These are phyloP conservation scores for Phataginus tricuspis DNA, from an alignment of 2,797 vertebrate genomes.

Conservation along the genomic window DNA sequence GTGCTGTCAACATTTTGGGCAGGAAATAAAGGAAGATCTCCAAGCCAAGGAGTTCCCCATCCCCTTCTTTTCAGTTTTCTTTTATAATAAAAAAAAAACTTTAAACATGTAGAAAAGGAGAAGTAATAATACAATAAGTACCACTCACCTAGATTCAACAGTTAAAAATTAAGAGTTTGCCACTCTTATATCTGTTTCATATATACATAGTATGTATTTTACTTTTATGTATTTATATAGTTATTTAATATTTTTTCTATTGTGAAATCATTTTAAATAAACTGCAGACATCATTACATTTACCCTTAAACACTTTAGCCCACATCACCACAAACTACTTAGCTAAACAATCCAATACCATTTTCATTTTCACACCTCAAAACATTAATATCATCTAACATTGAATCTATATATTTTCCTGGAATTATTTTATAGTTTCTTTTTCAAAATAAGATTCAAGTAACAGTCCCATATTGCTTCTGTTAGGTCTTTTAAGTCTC, in stretches of 20 bases:
- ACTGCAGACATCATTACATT: not conserved
- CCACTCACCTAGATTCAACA: not conserved
- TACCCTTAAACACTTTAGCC: not conserved
- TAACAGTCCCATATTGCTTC: not conserved
- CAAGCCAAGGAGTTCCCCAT: no score
- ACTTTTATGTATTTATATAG: not conserved
- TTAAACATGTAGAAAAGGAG: not conserved
- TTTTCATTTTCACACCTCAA: not conserved
- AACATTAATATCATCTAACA: not conserved
- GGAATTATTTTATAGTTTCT: slow-evolving; percentile 3
- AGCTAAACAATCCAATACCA: not conserved
- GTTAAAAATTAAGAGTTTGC: not conserved
- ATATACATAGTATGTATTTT: not conserved
- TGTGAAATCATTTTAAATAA: not conserved
- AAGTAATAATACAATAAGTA: not conserved
- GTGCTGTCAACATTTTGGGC: no score
- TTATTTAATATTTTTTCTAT: not conserved
- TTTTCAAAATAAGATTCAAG: not conserved
- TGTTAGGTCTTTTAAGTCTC: not conserved
- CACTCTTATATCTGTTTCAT: not conserved
- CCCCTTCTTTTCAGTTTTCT: not conserved
- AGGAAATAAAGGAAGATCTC: not conserved
- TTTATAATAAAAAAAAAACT: not conserved
- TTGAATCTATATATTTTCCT: not conserved
- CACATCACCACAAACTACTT: not conserved